These are phyloP conservation scores for Drosophila nebulosa DNA, from an alignment of 1,140 invertebrate species.

Conservation along the genomic window DNA sequence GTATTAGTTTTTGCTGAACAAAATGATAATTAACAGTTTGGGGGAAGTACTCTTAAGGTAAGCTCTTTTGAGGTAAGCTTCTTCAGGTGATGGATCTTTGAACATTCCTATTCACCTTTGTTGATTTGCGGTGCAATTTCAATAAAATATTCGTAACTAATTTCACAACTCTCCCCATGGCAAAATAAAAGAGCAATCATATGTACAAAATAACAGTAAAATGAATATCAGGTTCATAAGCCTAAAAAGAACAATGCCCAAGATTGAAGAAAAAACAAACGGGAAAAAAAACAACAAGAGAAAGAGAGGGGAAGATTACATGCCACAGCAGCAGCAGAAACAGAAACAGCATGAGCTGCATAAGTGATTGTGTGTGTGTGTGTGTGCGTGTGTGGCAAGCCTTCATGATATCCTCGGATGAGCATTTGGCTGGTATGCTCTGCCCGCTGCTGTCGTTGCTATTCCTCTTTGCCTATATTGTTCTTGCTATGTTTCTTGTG, in stretches of 20 bases:
- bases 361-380: background rate
- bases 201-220: background rate
- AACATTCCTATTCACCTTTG: no score
- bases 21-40: no score
- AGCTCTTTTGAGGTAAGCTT: background rate
- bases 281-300: background rate
- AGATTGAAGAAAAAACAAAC: background rate
- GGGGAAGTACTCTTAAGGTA: no score
- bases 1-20: no score
- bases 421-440: conserved; percentile 62
- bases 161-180: background rate
- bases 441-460: conserved; percentile 11
- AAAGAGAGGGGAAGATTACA: background rate
- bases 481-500: conserved; percentile 27
- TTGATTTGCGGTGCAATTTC: background rate
- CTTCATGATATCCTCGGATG: conserved; percentile 65
- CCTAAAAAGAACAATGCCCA: conserved; percentile 1
- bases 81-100: no score
- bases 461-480: conserved; percentile 17
- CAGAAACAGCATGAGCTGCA: background rate
- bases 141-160: background rate
- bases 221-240: conserved; percentile 5
- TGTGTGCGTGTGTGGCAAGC: conserved; percentile 30
- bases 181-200: conserved; percentile 1
- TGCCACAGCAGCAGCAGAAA: background rate